A percentile compares a stretch with the other conserved stretches of the same genome.
Evolutionary conservation across 2,113 vertebrate genomes (phyloP).

Genomic region (Varanus salvator): DNA sequence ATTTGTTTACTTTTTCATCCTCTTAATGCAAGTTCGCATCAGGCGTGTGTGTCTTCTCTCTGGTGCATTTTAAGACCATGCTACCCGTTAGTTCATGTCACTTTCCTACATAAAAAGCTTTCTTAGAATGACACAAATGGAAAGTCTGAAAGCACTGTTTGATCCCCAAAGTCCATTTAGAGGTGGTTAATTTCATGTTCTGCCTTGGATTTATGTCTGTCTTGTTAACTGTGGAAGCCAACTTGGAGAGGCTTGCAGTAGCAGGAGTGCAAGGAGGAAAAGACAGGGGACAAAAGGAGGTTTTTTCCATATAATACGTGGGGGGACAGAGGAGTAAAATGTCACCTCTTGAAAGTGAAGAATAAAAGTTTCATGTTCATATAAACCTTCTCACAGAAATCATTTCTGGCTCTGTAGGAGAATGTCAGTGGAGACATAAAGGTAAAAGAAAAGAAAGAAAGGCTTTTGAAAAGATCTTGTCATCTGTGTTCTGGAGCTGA

Average conservation of each 20-base stretch:
- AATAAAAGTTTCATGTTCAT: background rate
- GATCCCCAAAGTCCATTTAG: background rate
- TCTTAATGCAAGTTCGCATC: too few species aligned
- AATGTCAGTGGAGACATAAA: background rate
- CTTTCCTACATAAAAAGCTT: background rate
- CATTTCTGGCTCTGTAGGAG: background rate
- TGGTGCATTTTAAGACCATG: too few species aligned
- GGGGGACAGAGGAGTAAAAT: background rate
- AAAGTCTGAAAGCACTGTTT: background rate
- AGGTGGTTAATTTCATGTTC: background rate
- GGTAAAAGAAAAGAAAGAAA: too few species aligned
- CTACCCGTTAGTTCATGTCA: background rate
- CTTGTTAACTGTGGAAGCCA: background rate
- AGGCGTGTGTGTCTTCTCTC: too few species aligned
- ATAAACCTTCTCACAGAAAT: background rate
- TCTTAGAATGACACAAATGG: background rate
- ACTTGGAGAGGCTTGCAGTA: background rate
- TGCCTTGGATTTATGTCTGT: background rate
- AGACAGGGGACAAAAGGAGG: background rate
- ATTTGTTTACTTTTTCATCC: too few species aligned
- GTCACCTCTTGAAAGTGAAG: background rate
- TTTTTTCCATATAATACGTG: background rate
- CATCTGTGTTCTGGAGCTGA: background rate
- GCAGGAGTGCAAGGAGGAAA: background rate
- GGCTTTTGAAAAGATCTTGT: background rate